Conservation (phyloP, 2,113 vertebrate genomes). For the Neopipo cinnamomea region DNA sequence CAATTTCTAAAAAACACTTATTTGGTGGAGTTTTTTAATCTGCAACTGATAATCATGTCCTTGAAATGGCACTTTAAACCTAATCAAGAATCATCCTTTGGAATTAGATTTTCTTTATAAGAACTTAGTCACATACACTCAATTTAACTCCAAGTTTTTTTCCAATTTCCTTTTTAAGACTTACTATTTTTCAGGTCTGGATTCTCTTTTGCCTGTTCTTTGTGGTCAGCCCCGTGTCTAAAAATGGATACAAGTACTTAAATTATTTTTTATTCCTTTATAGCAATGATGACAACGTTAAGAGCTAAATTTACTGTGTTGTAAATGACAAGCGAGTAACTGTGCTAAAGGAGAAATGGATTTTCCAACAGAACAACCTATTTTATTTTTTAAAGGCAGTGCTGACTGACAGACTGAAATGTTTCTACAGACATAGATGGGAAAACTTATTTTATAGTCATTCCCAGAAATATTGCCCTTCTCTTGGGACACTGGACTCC, state of each 20-base stretch:
- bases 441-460: background rate
- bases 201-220: background rate
- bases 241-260: background rate
- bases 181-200: background rate
- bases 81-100: background rate
- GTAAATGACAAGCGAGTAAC: background rate
- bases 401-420: background rate
- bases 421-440: background rate
- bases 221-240: background rate
- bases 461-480: background rate
- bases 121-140: background rate
- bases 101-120: background rate
- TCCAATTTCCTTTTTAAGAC: background rate
- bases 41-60: background rate
- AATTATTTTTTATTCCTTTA: slow-evolving; percentile 29
- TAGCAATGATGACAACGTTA: background rate
- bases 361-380: background rate
- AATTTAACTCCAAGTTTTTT: background rate
- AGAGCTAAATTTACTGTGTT: background rate
- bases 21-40: background rate
- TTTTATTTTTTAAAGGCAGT: background rate
- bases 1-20: background rate
- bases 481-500: fast-evolving
- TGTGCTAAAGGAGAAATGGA: background rate
- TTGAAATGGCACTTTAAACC: background rate